Percentiles rank a stretch among this genome's conserved stretches.
phyloP scores from a whole-genome alignment of 2,797 vertebrate genomes.

The Sebastes paucispinis region DNA sequence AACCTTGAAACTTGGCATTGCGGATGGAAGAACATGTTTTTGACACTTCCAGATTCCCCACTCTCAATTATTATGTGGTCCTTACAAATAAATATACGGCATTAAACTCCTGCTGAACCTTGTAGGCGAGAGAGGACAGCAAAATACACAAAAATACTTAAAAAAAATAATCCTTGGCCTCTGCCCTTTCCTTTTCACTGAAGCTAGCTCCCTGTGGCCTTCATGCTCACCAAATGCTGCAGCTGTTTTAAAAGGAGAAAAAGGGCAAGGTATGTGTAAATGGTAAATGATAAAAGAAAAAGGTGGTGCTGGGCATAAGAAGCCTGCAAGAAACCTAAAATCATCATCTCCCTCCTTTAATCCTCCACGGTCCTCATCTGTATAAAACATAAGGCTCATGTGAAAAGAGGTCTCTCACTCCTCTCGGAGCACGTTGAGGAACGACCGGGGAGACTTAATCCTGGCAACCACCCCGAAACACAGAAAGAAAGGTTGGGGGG shows the following conservation, averaged over 20 bases:
- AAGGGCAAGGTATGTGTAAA: conserved; percentile 1
- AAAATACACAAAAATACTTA: conserved; percentile 17
- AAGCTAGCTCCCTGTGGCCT: conserved; percentile 21
- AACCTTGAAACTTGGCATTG: conserved; percentile 53
- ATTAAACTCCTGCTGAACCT: conserved; percentile 31
- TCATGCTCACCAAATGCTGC: conserved; percentile 19
- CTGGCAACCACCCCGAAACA: conserved; percentile 38
- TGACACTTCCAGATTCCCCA: conserved; percentile 13
- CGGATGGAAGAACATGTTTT: conserved; percentile 22
- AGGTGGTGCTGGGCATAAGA: not conserved
- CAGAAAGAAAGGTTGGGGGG: conserved; percentile 27
- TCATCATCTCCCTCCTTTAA: not conserved
- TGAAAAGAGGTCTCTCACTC: conserved; percentile 26
- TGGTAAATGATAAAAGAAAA: not conserved
- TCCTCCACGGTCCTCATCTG: conserved; percentile 1
- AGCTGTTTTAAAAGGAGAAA: conserved; percentile 10
- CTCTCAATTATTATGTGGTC: conserved; percentile 20
- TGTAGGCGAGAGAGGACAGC: conserved; percentile 24
- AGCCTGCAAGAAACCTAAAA: conserved; percentile 26
- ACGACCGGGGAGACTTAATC: conserved; percentile 47
- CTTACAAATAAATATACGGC: conserved; percentile 26
- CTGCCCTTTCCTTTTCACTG: conserved; percentile 23
- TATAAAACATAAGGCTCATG: conserved; percentile 14
- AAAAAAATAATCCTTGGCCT: conserved; percentile 40
- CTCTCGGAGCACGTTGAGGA: conserved; percentile 27